These are phyloP conservation scores for Heterotilapia buettikoferi DNA, from an alignment of 2,113 vertebrate species.

Conservation along the genomic window DNA sequence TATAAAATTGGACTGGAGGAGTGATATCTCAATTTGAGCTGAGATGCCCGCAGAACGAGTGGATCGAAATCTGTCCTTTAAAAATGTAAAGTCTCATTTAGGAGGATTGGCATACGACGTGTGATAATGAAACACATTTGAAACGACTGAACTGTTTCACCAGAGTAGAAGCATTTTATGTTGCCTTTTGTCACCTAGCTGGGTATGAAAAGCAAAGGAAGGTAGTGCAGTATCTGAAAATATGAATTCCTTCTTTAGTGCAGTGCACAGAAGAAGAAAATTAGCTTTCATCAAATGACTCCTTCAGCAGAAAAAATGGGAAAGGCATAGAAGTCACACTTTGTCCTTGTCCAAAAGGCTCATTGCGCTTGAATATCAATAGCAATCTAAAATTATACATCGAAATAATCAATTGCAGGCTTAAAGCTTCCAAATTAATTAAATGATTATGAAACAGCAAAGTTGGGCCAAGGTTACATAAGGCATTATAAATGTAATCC, in stretches of 20 bases:
- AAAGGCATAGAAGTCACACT: not conserved
- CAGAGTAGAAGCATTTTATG: not conserved
- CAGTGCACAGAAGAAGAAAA: not conserved
- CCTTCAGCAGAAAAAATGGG: not conserved
- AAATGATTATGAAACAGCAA: not conserved
- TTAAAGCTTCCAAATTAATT: not conserved
- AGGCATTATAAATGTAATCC: not conserved
- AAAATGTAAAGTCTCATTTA: not conserved
- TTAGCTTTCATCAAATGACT: not conserved
- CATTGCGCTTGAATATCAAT: not conserved
- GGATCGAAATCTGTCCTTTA: not conserved
- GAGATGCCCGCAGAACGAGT: not conserved
- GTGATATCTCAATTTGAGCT: not conserved
- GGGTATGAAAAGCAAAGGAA: not conserved
- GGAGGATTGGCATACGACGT: not conserved
- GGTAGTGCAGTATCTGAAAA: not conserved
- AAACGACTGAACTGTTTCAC: not conserved
- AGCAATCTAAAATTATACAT: not conserved
- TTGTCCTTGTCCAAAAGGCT: not conserved
- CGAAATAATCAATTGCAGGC: not conserved
- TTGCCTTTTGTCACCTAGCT: not conserved
- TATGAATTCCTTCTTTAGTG: not conserved
- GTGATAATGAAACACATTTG: not conserved
- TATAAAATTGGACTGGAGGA: not conserved
- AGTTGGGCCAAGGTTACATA: not conserved